phyloP scores from a whole-genome alignment of 2,113 vertebrate species.

The Ammospiza nelsoni region DNA sequence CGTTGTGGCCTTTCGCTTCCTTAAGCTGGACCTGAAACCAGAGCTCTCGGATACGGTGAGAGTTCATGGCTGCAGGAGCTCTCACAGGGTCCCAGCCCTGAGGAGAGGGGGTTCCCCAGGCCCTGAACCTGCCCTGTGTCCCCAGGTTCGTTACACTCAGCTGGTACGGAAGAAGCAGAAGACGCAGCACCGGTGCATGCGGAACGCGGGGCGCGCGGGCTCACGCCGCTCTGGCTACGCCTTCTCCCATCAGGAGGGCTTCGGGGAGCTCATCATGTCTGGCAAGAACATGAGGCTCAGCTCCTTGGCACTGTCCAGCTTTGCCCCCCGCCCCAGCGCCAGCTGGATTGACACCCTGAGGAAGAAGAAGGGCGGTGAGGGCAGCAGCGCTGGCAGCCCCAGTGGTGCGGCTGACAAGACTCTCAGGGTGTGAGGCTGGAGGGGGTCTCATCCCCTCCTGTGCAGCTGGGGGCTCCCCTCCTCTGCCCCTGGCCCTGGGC shows the following conservation, averaged over 20 bases:
- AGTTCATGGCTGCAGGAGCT: rapidly evolving
- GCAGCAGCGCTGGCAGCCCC: slow-evolving; percentile 22
- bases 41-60: slow-evolving; percentile 92
- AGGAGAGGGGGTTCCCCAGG: rapidly evolving
- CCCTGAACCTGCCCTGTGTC: not conserved
- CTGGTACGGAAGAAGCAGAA: slow-evolving; percentile 89
- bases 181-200: slow-evolving; percentile 73
- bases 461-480: not conserved
- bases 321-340: slow-evolving; percentile 82
- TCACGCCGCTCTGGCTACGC: slow-evolving; percentile 90
- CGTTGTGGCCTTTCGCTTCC: slow-evolving; percentile 92
- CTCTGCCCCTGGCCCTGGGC: rapidly evolving
- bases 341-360: slow-evolving; percentile 92
- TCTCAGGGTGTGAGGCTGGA: slow-evolving; percentile 57
- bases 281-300: slow-evolving; percentile 95
- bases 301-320: slow-evolving; percentile 84
- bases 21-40: slow-evolving; percentile 91
- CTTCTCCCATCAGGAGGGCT: slow-evolving; percentile 95
- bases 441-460: not conserved
- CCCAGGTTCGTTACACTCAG: slow-evolving; percentile 92
- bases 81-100: rapidly evolving
- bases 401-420: not conserved
- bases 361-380: slow-evolving; percentile 78
- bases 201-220: slow-evolving; percentile 73
- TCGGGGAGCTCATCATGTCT: slow-evolving; percentile 93